Conservation (phyloP, 2,888 invertebrate genomes). For the Agelastica alni region DNA sequence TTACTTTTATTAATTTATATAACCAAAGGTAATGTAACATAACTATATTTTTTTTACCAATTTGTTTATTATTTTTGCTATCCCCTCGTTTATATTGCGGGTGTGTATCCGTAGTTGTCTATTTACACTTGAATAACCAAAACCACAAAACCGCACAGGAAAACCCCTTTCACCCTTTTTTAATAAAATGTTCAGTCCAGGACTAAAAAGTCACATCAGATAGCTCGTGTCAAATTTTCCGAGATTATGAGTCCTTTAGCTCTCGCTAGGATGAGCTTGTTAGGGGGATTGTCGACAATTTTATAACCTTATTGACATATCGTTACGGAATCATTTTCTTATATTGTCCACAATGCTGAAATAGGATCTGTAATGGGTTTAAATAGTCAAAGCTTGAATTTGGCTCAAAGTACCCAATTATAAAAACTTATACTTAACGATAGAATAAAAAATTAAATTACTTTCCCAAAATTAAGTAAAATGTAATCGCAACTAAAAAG, state of each 20-base stretch:
- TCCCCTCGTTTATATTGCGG: no score
- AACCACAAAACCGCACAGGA: not conserved
- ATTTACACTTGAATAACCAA: not conserved
- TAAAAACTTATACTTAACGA: no score
- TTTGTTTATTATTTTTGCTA: no score
- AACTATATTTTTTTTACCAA: no score
- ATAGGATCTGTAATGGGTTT: not conserved
- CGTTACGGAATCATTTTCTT: not conserved
- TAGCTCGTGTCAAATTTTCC: constrained; percentile 11
- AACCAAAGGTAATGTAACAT: no score
- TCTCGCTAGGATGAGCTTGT: constrained; percentile 5
- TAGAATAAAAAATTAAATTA: no score
- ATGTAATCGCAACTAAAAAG: no score
- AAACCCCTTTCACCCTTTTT: not conserved
- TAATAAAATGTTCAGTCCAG: constrained; percentile 8
- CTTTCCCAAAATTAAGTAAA: no score
- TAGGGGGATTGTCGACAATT: not conserved
- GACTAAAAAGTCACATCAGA: constrained; percentile 14
- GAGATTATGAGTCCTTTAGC: constrained; percentile 3
- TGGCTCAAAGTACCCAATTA: no score
- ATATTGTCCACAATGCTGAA: not conserved
- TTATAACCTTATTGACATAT: constrained; percentile 1
- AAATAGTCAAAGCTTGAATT: no score
- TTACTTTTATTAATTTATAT: no score
- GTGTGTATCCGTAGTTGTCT: no score